A percentile compares a stretch with the other conserved stretches of the same genome.
Conservation (phyloP, 2,113 vertebrate species). For the Phalacrocorax carbo region DNA sequence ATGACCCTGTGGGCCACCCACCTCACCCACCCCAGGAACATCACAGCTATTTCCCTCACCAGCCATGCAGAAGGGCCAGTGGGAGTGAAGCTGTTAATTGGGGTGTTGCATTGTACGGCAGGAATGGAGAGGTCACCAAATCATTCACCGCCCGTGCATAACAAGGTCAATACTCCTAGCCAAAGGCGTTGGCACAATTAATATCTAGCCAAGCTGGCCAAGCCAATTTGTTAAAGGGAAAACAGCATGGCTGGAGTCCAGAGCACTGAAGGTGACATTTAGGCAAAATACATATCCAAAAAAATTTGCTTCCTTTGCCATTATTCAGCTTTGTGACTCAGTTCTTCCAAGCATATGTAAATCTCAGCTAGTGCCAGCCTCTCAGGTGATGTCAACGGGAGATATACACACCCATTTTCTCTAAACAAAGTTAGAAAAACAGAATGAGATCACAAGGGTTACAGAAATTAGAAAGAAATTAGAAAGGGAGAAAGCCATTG, state of each 20-base stretch:
- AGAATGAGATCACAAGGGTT: neutral
- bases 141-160: neutral
- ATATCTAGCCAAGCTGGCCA: neutral
- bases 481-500: neutral
- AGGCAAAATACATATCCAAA: neutral
- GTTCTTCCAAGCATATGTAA: neutral
- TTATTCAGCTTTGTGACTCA: neutral
- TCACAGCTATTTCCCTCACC: accelerated
- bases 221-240: neutral
- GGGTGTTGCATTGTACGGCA: accelerated
- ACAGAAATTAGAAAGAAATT: neutral
- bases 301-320: neutral
- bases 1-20: accelerated
- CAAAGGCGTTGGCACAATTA: neutral
- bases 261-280: neutral
- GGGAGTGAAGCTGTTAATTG: neutral
- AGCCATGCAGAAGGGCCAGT: neutral
- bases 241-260: neutral
- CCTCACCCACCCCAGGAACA: accelerated
- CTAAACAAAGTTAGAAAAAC: accelerated
- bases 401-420: neutral
- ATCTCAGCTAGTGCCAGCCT: neutral
- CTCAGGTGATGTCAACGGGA: neutral
- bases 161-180: neutral
- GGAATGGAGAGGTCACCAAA: neutral